Percentiles rank a stretch among this genome's conserved stretches.
phyloP scores from a whole-genome alignment of 2,113 vertebrate genomes.

The Tychaedon coryphoeus region DNA sequence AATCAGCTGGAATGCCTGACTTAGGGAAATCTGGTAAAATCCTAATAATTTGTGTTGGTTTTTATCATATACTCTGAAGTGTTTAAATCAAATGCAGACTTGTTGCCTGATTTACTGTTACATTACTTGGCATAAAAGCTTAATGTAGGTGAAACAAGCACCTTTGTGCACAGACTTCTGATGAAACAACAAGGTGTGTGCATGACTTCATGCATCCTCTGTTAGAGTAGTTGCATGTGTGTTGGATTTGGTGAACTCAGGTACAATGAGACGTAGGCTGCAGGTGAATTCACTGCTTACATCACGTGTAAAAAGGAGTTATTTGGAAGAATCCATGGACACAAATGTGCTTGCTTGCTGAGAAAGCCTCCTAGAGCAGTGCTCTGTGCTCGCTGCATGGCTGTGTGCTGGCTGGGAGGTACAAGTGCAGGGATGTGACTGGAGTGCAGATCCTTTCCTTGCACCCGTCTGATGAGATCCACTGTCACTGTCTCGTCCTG shows the following conservation, averaged over 20 bases:
- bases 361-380: background rate
- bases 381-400: rapidly evolving
- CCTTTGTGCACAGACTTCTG: background rate
- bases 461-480: background rate
- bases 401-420: background rate
- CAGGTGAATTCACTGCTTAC: background rate
- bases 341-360: background rate
- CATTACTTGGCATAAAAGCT: background rate
- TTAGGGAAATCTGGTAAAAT: background rate
- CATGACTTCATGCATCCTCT: background rate
- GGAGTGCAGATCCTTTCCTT: background rate
- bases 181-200: background rate
- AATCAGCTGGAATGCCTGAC: background rate
- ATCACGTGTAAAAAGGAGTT: background rate
- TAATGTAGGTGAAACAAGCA: background rate
- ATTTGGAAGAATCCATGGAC: background rate
- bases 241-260: background rate
- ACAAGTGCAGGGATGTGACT: background rate
- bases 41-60: background rate
- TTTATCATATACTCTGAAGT: background rate
- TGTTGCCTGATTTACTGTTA: background rate
- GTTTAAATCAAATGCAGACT: background rate
- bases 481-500: background rate
- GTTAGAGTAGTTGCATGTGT: rapidly evolving
- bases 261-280: background rate